A percentile compares a stretch with the other conserved stretches of the same genome.
Conservation (phyloP, 2,797 vertebrate genomes). For the Philypnodon macrostomus region DNA sequence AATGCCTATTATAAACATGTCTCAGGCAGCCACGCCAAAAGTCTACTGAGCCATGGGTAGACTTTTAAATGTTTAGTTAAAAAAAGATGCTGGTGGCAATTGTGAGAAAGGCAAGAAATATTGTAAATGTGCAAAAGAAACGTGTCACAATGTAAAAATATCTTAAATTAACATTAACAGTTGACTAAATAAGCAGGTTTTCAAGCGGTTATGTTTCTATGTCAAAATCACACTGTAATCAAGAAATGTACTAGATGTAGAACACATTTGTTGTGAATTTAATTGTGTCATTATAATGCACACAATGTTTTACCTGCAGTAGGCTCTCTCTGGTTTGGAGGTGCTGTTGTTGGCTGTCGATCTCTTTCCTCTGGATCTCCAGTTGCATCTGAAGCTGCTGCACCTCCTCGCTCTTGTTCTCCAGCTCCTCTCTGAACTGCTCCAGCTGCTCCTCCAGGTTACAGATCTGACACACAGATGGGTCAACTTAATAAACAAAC, state of each 20-base stretch:
- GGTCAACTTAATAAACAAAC: too few relatives aligned
- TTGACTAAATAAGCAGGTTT: too few relatives aligned
- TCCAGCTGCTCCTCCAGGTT: constrained; percentile 97
- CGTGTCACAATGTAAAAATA: neutral
- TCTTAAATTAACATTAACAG: too few relatives aligned
- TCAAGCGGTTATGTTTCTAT: too few relatives aligned
- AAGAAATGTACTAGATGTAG: too few relatives aligned
- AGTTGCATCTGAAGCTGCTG: constrained; percentile 97
- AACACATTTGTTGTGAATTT: too few relatives aligned
- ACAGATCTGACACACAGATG: constrained; percentile 77
- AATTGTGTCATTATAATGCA: neutral
- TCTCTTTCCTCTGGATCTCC: constrained; percentile 94
- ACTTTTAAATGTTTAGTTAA: constrained; percentile 11
- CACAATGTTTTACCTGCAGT: constrained; percentile 78
- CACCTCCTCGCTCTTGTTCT: constrained; percentile 98
- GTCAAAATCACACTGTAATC: too few relatives aligned
- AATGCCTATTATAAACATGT: constrained; percentile 68
- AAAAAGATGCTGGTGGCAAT: neutral
- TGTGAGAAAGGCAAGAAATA: neutral
- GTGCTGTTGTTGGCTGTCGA: constrained; percentile 86
- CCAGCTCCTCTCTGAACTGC: constrained; percentile 95
- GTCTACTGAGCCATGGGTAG: constrained; percentile 15
- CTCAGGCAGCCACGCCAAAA: constrained; percentile 1
- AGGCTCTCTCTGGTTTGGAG: constrained; percentile 84
- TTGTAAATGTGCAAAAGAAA: constrained; percentile 7